Base-by-base conservation (phyloP, 2,797 vertebrate species). In the Poliocrania exsul region DNA sequence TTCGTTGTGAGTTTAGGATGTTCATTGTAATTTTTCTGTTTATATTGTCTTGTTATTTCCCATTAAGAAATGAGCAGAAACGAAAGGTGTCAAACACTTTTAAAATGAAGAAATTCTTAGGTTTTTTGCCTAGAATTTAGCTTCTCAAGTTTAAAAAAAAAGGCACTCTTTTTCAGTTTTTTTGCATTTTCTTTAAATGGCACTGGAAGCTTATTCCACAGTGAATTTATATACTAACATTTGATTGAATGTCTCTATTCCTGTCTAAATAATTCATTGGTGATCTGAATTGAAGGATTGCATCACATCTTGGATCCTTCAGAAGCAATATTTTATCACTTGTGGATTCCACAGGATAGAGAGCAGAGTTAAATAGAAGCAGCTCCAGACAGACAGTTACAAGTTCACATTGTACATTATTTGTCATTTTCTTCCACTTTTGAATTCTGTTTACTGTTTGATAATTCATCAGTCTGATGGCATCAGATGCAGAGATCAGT, bases 111-210 rank as follows among this genome's bases (percentile, higher is more conserved):
- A 31, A 6, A 46, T 46, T 86, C 16, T 42, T 81, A 29, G 5
- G 46, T 14, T 62, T 73, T 51, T 1, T 0, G 6, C 8, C 11
- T 9, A 0, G 3, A 37, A 64, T 38, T 18, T 71, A 35, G 6
- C 5, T 47, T 38, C 6, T 66, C n/a, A 73, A 58, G n/a, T 78
- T n/a, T 69, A 51, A 80, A 53, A 9, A 29, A 37, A 46, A 12
- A 14, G 5, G 0, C 5, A n/a, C 5, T 62, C 60, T 44, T 15
- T 33, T 44, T 38, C 49, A 28, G 14, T 21, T 23, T 29, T 18
- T 29, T 44, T 40, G 13, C 3, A 3, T 12, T 81, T n/a, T 61
- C 2, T 49, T 69, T 46, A 42, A 58, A 33, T 81, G 35, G 10
- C 11, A 29, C 44, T 73, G 19, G 20, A 50, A 83, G 5, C 29